Evolutionary conservation across 2,888 invertebrate species (phyloP), one percentile per base, ranked within the genome.

Genomic region (Drosophila setosimentum): DNA sequence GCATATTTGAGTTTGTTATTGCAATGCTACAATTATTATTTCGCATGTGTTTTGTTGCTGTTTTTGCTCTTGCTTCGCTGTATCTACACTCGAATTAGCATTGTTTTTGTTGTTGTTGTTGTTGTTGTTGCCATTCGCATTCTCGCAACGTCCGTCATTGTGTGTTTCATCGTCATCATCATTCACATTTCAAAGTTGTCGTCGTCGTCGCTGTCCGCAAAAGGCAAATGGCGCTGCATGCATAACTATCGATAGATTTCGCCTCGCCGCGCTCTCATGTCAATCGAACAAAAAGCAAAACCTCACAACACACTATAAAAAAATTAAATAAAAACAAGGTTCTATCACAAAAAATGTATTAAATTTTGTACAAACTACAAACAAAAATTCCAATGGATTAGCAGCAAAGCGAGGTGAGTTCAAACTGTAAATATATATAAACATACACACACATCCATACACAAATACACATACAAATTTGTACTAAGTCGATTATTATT

Each of bases 1-100:
- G 61, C 73, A 55, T 24, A 45, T 55, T 72, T 54, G 33, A 35
- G 49, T 62, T 58, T 68, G 66, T 57, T 68, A 54, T 74, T 70
- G 77, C 73, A 89, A 83, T 83, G 90, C 81, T 86, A 89, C 85
- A 85, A 89, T 85, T 85, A 85, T 90, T 86, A 80, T 82, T 85
- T 89, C 88, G 76, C 88, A 79, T 77, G 72, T 83, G 84, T 79
- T 75, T 89, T 89, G 83, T 81, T 24, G 45, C 24, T 65, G 82
- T 68, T 82, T 64, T 62, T 49, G 57, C 27, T 45, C 45, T 45
- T 55, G 54, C 54, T 64, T 80, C 72, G 68, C 68, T 82, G 82
- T 83, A 83, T 87, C 85, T 83, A 83, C 82, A 83, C 85, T 82
- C 60, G 78, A 84, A 82, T 87, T 82, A 82, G 78, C 87, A 77